Conservation (phyloP, 2,797 vertebrate genomes). For the Poeciliopsis paucimaculata region DNA sequence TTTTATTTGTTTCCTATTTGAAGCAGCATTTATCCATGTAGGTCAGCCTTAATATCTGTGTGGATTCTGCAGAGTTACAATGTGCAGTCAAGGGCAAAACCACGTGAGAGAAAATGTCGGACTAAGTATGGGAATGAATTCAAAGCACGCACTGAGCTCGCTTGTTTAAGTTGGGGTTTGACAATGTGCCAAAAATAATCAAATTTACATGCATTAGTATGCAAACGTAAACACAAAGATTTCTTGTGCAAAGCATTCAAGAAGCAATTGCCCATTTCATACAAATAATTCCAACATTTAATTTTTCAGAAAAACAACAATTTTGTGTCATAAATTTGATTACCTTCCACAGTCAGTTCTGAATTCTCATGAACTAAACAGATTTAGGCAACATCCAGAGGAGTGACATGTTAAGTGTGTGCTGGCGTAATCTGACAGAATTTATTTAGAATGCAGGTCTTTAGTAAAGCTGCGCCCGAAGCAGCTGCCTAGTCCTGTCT, state of each 20-base stretch:
- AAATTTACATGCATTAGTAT: constrained; percentile 34
- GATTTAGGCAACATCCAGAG: constrained; percentile 45
- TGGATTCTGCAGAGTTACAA: constrained; percentile 50
- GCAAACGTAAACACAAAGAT: constrained; percentile 10
- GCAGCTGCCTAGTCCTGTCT: constrained; percentile 63
- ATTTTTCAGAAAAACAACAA: background rate
- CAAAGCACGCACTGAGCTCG: constrained; percentile 49
- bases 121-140: constrained; percentile 42
- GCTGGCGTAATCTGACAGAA: constrained; percentile 69
- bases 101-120: constrained; percentile 63
- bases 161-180: constrained; percentile 57
- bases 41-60: constrained; percentile 38
- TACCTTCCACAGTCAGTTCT: constrained; percentile 36
- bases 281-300: background rate
- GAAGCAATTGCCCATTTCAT: constrained; percentile 1
- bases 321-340: constrained; percentile 11
- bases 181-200: constrained; percentile 51
- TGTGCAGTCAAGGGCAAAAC: constrained; percentile 64
- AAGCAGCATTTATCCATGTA: constrained; percentile 39
- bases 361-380: constrained; percentile 38
- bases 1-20: constrained; percentile 31
- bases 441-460: constrained; percentile 64
- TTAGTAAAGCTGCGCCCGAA: constrained; percentile 62
- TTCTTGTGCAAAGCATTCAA: background rate
- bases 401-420: constrained; percentile 62